phyloP scores from a whole-genome alignment of 2,113 vertebrate species.

The Rhinogobius similis region DNA sequence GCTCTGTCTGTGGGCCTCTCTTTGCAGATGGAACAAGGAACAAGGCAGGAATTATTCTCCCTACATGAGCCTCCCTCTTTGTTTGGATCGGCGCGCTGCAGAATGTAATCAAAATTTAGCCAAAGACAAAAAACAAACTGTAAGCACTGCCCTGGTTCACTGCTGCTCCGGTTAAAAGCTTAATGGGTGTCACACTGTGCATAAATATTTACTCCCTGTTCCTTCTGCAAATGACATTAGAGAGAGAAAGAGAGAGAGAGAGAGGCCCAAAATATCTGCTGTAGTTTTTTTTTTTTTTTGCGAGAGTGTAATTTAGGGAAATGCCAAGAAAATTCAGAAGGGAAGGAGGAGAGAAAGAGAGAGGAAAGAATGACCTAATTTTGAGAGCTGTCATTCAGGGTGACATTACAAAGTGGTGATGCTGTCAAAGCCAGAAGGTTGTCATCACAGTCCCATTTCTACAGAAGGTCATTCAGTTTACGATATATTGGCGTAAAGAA shows the following conservation, averaged over 20 bases:
- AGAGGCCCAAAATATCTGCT: constrained; percentile 41
- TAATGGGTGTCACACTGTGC: constrained; percentile 48
- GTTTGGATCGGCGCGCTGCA: constrained; percentile 55
- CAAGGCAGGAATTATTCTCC: constrained; percentile 65
- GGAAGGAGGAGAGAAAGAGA: neutral
- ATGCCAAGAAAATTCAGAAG: constrained; percentile 39
- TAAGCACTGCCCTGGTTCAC: constrained; percentile 39
- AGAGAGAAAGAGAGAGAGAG: neutral
- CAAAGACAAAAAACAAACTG: constrained; percentile 52
- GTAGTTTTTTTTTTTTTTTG: constrained; percentile 17
- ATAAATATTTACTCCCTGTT: constrained; percentile 44
- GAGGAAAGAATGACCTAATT: constrained; percentile 7
- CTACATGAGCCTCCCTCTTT: constrained; percentile 55
- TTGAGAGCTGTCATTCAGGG: constrained; percentile 13
- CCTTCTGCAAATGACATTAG: constrained; percentile 52
- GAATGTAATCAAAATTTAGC: constrained; percentile 67
- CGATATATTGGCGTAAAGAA: too few species aligned
- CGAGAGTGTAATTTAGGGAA: constrained; percentile 43
- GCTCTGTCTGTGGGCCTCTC: constrained; percentile 37
- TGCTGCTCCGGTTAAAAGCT: constrained; percentile 30
- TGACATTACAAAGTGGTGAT: constrained; percentile 12
- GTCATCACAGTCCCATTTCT: neutral
- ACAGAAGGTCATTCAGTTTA: neutral
- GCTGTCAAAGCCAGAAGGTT: neutral
- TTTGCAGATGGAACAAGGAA: constrained; percentile 52